Conservation (phyloP, 35 echinoderm and acorn worm genomes). For the Chiridota heheva region DNA sequence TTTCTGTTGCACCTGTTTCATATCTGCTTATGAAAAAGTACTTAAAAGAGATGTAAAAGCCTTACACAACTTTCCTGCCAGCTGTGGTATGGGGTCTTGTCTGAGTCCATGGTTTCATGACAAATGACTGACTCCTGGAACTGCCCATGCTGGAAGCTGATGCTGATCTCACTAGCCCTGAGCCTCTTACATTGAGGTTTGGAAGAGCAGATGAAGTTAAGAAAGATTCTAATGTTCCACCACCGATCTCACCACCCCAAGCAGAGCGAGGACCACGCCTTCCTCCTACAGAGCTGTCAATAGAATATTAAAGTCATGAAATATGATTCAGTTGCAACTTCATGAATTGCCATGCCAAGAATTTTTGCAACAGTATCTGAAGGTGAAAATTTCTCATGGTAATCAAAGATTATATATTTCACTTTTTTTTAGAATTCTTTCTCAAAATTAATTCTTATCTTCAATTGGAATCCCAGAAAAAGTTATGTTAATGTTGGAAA, state of each 20-base stretch:
- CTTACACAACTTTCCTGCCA: no score
- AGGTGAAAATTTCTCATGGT: no score
- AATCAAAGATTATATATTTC: no score
- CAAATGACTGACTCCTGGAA: constrained; percentile 38
- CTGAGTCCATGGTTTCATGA: constrained; percentile 4
- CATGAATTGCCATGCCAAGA: background rate
- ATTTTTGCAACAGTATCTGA: no score
- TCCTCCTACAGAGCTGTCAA: constrained; percentile 72
- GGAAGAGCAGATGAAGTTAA: constrained; percentile 43
- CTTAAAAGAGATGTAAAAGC: no score
- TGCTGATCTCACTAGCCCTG: constrained; percentile 17
- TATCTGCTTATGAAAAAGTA: no score
- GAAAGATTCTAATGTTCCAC: constrained; percentile 31
- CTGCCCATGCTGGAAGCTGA: constrained; percentile 22
- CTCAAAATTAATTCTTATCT: no score
- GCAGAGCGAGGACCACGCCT: constrained; percentile 77
- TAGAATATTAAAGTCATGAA: background rate
- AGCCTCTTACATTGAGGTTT: background rate
- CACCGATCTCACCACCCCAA: constrained; percentile 97
- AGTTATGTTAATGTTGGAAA: no score
- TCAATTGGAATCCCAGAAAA: no score
- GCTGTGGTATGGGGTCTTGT: constrained; percentile 34
- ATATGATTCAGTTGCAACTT: background rate
- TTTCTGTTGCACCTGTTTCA: no score
- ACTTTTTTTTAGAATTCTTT: no score